Evolutionary conservation across 1,140 invertebrate species (phyloP).

Genomic region (Tetramorium parvispinum): DNA sequence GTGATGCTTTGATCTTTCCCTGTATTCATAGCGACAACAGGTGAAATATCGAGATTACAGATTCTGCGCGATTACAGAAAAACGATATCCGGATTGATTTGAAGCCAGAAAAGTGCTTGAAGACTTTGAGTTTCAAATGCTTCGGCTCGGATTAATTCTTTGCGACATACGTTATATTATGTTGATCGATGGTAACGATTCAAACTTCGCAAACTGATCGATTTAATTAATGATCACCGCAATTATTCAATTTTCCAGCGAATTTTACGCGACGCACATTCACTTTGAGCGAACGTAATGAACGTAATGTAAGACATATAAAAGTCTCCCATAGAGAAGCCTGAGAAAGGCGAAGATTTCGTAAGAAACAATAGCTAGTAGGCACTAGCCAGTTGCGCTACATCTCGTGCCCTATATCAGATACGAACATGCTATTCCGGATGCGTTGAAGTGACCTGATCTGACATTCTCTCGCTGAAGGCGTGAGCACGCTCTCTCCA

Average conservation of each 20-base stretch:
- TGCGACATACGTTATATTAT: conserved; percentile 29
- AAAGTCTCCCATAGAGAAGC: neutral
- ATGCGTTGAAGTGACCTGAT: conserved; percentile 11
- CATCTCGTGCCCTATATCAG: neutral
- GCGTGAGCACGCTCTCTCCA: neutral
- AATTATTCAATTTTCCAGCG: conserved; percentile 28
- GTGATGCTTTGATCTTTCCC: neutral
- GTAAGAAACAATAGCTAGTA: neutral
- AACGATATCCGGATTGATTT: conserved; percentile 18
- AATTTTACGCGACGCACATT: neutral
- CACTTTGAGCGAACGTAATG: neutral
- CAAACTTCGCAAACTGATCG: conserved; percentile 21
- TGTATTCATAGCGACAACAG: neutral
- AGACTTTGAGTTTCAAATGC: neutral
- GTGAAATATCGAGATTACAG: neutral
- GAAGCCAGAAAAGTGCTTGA: conserved; percentile 5
- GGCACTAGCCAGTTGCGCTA: neutral
- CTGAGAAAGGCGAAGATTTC: neutral
- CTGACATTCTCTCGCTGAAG: conserved; percentile 24
- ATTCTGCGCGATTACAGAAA: conserved; percentile 6
- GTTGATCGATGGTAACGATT: conserved; percentile 14
- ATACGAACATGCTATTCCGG: neutral
- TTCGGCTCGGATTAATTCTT: conserved; percentile 57
- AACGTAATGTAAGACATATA: too few relatives aligned
- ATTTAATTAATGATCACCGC: conserved; percentile 3